phyloP scores from a whole-genome alignment of 2,888 invertebrate genomes.

The Nomada flava region DNA sequence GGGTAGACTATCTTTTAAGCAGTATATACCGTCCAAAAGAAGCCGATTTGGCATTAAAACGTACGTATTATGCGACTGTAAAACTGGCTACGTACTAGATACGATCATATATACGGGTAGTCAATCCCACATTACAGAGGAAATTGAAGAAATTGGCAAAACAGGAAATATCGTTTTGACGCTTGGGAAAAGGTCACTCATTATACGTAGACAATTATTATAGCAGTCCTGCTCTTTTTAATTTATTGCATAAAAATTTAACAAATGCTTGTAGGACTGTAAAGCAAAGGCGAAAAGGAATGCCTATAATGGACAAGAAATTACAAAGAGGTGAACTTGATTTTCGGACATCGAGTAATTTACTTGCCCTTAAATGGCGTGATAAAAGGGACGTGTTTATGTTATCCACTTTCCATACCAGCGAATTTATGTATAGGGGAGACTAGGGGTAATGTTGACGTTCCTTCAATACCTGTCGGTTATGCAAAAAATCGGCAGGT shows the following conservation, averaged over 20 bases:
- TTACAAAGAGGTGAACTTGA: constrained; percentile 40
- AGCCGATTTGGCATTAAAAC: constrained; percentile 37
- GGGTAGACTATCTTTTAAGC: constrained; percentile 32
- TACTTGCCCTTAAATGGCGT: constrained; percentile 42
- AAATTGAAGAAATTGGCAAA: constrained; percentile 31
- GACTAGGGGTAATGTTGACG: too few species aligned
- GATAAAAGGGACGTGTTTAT: constrained; percentile 44
- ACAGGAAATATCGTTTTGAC: constrained; percentile 36
- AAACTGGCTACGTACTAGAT: constrained; percentile 30
- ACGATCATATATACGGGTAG: constrained; percentile 12
- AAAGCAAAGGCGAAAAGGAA: constrained; percentile 24
- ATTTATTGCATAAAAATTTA: constrained; percentile 13
- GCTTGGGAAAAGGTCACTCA: constrained; percentile 35
- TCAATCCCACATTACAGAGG: constrained; percentile 21
- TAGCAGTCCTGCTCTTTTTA: constrained; percentile 26
- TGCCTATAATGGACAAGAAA: constrained; percentile 29
- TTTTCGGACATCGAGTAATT: constrained; percentile 29
- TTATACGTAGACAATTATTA: constrained; percentile 41
- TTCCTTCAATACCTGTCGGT: too few species aligned
- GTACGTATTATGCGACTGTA: constrained; percentile 37
- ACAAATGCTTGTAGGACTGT: constrained; percentile 44
- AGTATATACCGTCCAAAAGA: constrained; percentile 40
- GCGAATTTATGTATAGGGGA: background rate
- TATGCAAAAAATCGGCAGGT: too few species aligned
- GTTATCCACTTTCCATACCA: background rate